A percentile compares a stretch with the other conserved stretches of the same genome.
Evolutionary conservation across 92 coral and sea anemone genomes (phyloP).

Genomic region (Palythoa grandiflora): DNA sequence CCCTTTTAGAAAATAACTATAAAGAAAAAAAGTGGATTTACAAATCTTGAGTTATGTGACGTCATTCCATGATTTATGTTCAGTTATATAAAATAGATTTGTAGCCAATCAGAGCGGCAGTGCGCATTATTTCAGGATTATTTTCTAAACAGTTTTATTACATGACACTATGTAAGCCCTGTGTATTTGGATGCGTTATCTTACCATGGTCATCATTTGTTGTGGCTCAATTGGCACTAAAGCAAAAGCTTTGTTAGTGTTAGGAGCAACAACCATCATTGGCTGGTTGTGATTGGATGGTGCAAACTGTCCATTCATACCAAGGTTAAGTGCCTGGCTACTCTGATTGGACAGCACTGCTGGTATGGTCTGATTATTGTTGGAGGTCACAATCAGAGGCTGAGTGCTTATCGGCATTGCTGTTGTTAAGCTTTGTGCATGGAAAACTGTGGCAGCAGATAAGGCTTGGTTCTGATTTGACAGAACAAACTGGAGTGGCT

Average conservation of each 20-base stretch:
- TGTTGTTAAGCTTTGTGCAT: slow-evolving; percentile 10
- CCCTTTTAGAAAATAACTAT: too few relatives aligned
- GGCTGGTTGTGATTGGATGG: slow-evolving; percentile 45
- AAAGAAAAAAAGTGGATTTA: too few relatives aligned
- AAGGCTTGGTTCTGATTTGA: slow-evolving; percentile 26
- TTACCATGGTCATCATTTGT: slow-evolving; percentile 47
- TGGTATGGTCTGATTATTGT: slow-evolving; percentile 3
- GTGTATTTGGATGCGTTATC: neutral
- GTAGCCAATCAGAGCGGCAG: too few relatives aligned
- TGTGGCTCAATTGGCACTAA: slow-evolving; percentile 39
- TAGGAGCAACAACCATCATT: slow-evolving; percentile 41
- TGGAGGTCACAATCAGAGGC: slow-evolving; percentile 29
- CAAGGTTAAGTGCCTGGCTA: slow-evolving; percentile 22
- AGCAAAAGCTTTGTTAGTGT: slow-evolving; percentile 48
- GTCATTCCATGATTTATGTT: too few relatives aligned
- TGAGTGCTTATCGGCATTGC: neutral
- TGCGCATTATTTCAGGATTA: too few relatives aligned
- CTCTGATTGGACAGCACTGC: slow-evolving; percentile 20
- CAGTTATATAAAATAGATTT: too few relatives aligned
- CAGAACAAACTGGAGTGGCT: slow-evolving; percentile 7
- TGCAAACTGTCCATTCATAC: slow-evolving; percentile 33
- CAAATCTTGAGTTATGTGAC: too few relatives aligned
- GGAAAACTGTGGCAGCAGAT: neutral
- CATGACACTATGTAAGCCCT: too few relatives aligned
- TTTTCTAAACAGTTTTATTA: too few relatives aligned